Percentiles rank a stretch among this genome's conserved stretches.
Evolutionary conservation across 1,140 invertebrate genomes (phyloP).

Genomic region (Micrasema minimum): DNA sequence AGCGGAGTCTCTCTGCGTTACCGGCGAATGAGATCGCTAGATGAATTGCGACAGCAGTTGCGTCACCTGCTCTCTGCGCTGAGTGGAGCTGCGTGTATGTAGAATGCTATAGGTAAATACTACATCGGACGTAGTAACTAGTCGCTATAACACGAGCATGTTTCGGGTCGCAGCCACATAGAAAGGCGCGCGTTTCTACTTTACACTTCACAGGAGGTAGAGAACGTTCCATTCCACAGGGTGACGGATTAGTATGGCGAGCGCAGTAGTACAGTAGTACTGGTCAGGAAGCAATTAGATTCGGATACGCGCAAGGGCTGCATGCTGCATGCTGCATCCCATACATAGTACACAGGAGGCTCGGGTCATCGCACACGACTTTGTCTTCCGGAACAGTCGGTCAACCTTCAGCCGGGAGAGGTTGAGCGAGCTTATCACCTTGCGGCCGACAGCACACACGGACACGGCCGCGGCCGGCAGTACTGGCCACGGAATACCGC

Average conservation of each 20-base stretch:
- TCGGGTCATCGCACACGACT: constrained; percentile 39
- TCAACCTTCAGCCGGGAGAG: constrained; percentile 29
- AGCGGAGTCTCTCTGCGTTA: constrained; percentile 1
- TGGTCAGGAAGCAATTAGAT: background rate
- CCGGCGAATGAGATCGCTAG: constrained; percentile 36
- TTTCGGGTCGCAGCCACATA: constrained; percentile 12
- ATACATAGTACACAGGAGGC: background rate
- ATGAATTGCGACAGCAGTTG: constrained; percentile 38
- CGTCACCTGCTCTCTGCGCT: constrained; percentile 4
- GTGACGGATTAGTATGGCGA: no score
- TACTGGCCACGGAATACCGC: background rate
- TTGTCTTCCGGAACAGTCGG: constrained; percentile 29
- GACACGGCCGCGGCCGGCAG: constrained; percentile 4
- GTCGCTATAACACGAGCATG: background rate
- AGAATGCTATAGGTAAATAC: background rate
- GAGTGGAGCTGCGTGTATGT: background rate
- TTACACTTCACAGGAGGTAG: background rate
- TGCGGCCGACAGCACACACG: background rate
- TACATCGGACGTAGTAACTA: background rate
- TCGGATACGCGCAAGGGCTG: background rate
- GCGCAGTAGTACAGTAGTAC: no score
- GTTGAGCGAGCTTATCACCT: constrained; percentile 33
- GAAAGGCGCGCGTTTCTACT: constrained; percentile 21
- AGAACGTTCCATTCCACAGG: no score
- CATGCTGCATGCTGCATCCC: no score